phyloP scores from a whole-genome alignment of 1,140 invertebrate genomes.

The Pteromalus puparum region DNA sequence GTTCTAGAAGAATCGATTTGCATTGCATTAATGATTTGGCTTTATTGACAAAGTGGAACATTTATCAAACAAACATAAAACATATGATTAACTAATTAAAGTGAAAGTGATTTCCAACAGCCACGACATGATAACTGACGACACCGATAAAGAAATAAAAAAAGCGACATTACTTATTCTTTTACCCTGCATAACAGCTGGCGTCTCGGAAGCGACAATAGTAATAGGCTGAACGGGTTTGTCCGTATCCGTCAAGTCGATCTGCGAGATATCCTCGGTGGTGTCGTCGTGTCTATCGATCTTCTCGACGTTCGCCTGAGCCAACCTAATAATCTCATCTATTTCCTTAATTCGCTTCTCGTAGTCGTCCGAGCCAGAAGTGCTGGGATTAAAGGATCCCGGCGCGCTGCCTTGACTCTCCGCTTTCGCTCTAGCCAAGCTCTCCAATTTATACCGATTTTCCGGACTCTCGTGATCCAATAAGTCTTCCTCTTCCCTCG shows the following conservation, averaged over 20 bases:
- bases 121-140: background rate
- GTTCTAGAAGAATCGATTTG: background rate
- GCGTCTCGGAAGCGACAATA: background rate
- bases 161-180: background rate
- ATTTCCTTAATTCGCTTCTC: constrained; percentile 85
- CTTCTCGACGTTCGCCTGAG: constrained; percentile 82
- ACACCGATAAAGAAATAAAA: background rate
- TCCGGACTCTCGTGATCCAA: constrained; percentile 85
- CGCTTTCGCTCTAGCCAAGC: constrained; percentile 62
- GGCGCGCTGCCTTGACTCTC: constrained; percentile 60
- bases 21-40: background rate
- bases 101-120: no score
- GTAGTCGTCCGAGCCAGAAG: constrained; percentile 81
- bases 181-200: constrained; percentile 20
- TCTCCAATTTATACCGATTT: constrained; percentile 72
- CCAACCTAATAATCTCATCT: constrained; percentile 84
- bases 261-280: constrained; percentile 72
- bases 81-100: no score
- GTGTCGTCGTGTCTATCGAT: constrained; percentile 77
- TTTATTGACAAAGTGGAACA: no score
- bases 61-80: no score
- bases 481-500: constrained; percentile 90
- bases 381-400: constrained; percentile 74
- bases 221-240: constrained; percentile 42
- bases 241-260: constrained; percentile 67